Conservation (phyloP, 2,113 vertebrate species). For the Phainopepla nitens region DNA sequence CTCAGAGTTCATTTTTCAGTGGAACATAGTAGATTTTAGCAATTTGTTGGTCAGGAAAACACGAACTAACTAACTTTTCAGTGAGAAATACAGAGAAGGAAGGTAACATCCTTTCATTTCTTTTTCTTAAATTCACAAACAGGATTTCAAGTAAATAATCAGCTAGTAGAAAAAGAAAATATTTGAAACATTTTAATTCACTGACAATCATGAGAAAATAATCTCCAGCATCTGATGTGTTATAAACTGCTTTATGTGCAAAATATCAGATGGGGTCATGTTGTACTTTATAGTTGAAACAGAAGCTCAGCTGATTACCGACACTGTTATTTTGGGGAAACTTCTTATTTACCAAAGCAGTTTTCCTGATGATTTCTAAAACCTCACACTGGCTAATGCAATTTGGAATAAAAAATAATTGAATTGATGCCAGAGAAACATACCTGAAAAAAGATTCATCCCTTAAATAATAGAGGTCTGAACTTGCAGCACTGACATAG, state of each 20-base stretch:
- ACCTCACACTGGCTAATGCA: neutral
- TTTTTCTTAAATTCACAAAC: neutral
- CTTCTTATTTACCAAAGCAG: neutral
- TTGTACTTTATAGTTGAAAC: neutral
- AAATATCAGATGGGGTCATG: neutral
- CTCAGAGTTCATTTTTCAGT: neutral
- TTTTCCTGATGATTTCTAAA: neutral
- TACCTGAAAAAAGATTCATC: constrained; percentile 62
- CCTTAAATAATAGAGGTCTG: constrained; percentile 74
- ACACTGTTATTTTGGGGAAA: neutral
- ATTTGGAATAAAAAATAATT: neutral
- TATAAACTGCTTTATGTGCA: neutral
- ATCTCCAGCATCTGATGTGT: neutral
- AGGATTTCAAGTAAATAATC: neutral
- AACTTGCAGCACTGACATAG: constrained; percentile 72
- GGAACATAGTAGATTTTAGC: neutral
- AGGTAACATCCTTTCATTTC: neutral
- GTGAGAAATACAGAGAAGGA: neutral
- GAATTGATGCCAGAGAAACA: neutral
- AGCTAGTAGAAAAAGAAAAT: neutral
- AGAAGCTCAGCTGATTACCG: neutral
- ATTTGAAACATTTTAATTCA: neutral
- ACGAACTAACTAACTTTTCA: neutral
- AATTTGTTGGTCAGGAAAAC: neutral
- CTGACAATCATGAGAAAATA: neutral